These are phyloP conservation scores for Sitobion miscanthi DNA, from an alignment of 1,140 invertebrate species.

Conservation along the genomic window DNA sequence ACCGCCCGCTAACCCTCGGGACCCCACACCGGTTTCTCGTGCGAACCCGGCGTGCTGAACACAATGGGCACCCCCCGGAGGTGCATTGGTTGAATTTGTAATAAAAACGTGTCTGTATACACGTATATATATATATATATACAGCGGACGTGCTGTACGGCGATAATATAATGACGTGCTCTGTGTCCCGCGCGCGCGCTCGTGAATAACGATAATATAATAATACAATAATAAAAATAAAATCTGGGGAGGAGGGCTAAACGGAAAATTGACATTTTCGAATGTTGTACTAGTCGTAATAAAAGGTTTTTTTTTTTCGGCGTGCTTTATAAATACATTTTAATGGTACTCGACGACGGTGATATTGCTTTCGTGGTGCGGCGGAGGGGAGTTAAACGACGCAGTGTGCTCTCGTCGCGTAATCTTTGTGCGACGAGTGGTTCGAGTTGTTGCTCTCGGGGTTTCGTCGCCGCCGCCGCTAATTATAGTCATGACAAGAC, in stretches of 20 bases:
- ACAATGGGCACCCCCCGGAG: slow-evolving; percentile 54
- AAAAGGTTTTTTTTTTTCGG: not conserved
- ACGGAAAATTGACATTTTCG: slow-evolving; percentile 32
- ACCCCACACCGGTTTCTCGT: slow-evolving; percentile 56
- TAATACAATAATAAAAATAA: slow-evolving; percentile 8
- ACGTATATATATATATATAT: not conserved
- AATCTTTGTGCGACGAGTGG: slow-evolving; percentile 30
- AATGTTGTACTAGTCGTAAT: not conserved
- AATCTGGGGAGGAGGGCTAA: not conserved
- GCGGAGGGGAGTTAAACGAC: slow-evolving; percentile 22
- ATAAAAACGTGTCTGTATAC: slow-evolving; percentile 46
- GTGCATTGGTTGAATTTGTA: slow-evolving; percentile 55
- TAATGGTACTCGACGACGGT: slow-evolving; percentile 31
- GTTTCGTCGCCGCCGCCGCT: not conserved
- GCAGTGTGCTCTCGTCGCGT: slow-evolving; percentile 26
- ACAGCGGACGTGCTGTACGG: not conserved
- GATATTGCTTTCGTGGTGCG: not conserved
- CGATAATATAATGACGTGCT: slow-evolving; percentile 22
- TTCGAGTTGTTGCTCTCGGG: slow-evolving; percentile 45
- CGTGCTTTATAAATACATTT: slow-evolving; percentile 35
- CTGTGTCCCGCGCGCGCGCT: not conserved
- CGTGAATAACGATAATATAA: slow-evolving; percentile 23
- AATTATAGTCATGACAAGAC: slow-evolving; percentile 47
- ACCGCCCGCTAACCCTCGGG: slow-evolving; percentile 56
- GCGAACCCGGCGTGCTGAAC: slow-evolving; percentile 41